Evolutionary conservation across 2,113 vertebrate genomes (phyloP), one percentile per base, ranked within the genome.

Genomic region (Hydrolagus affinis): DNA sequence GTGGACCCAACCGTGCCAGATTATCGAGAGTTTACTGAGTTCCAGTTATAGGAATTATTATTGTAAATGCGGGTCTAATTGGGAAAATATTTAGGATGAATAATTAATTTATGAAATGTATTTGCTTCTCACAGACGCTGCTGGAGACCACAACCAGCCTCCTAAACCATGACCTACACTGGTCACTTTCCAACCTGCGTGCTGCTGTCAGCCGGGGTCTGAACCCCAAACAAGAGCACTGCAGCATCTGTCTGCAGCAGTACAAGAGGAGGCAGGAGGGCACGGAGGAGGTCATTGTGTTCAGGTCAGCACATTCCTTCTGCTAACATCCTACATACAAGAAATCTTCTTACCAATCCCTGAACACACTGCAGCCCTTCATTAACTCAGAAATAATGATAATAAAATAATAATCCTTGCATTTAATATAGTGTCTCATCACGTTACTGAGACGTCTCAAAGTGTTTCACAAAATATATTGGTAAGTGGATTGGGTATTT

Each of bases 131-230:
- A 3, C 88, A 98, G 97, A 99, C 97, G 2, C 91, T 99, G 85
- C 90, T 99, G 57, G 97, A 98, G 93, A 99, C 97, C 21, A 99
- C 97, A 0, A 98, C 97, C 0, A 98, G 87, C 87, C 95, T 99
- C 70, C 85, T 99, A 75, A 98, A 99, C 92, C 95, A 96, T 0
- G 97, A 99, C 89, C 95, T 99, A 85, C 98, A 99, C 86, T 99
- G 97, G 97, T 99, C 98, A n/a, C 90, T 99, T 86, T 94, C 95
- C 85, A 96, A 99, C 89, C 92, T 99, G 70, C 95, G 94, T 85
- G 94, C 95, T 14, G 95, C 96, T 0, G 94, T 98, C 88, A 96
- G 95, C 25, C 93, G 92, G 87, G 98, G 97, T 1, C 94, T 99
- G 71, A 96, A 96, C 88, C 98, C 98, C 2, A 95, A 96, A 70